Evolutionary conservation across 2,113 vertebrate genomes (phyloP).

Genomic region (Engystomops pustulosus): DNA sequence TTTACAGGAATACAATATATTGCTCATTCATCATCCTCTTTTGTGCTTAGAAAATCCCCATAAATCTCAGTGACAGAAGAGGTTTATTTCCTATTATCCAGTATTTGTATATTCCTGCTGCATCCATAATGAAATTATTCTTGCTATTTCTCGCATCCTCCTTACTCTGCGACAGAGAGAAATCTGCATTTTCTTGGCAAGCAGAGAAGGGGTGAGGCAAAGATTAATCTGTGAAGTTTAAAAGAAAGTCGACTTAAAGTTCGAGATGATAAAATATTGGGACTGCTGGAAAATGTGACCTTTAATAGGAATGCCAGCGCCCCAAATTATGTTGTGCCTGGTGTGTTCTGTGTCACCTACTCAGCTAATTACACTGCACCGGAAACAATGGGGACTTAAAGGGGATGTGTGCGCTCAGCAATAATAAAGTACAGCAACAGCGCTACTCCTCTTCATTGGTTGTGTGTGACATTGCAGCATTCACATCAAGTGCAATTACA

Average conservation of each 20-base stretch:
- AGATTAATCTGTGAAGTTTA: slow-evolving; percentile 43
- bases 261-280: slow-evolving; percentile 43
- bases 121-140: not conserved
- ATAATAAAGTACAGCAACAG: no score
- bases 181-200: slow-evolving; percentile 29
- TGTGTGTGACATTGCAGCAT: no score
- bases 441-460: no score
- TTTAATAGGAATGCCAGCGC: slow-evolving; percentile 28
- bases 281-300: slow-evolving; percentile 43
- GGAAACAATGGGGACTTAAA: not conserved
- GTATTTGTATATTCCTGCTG: not conserved
- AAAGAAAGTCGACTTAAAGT: slow-evolving; percentile 39
- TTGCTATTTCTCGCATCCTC: not conserved
- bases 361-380: not conserved
- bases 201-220: not conserved
- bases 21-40: slow-evolving; percentile 19
- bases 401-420: not conserved
- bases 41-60: slow-evolving; percentile 15
- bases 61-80: slow-evolving; percentile 33
- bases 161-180: not conserved
- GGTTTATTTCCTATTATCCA: slow-evolving; percentile 4
- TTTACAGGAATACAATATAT: not conserved
- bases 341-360: not conserved
- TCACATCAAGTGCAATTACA: no score
- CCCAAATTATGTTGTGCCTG: not conserved